A percentile compares a stretch with the other conserved stretches of the same genome.
These are phyloP conservation scores for Patella vulgata DNA, from an alignment of 1,140 invertebrate species.

Conservation along the genomic window DNA sequence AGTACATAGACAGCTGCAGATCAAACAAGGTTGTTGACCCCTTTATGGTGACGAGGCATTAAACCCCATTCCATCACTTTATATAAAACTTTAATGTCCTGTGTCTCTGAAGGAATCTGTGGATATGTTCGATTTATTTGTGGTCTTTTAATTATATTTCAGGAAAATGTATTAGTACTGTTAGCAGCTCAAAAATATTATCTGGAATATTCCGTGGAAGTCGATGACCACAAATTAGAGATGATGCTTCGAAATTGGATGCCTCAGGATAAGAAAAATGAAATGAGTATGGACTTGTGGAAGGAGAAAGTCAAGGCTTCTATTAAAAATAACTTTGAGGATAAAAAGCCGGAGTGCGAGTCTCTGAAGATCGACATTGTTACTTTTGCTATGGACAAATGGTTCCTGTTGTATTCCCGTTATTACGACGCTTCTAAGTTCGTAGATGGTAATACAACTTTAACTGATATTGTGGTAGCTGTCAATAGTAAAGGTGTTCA, in stretches of 20 bases:
- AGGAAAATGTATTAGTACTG: slow-evolving; percentile 43
- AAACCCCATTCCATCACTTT: too few relatives aligned
- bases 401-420: slow-evolving; percentile 42
- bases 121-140: too few relatives aligned
- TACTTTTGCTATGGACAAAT: slow-evolving; percentile 43
- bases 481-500: slow-evolving; percentile 48
- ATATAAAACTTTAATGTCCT: too few relatives aligned
- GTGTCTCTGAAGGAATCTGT: too few relatives aligned
- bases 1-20: too few relatives aligned
- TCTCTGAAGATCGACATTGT: slow-evolving; percentile 41
- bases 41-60: too few relatives aligned
- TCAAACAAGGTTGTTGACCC: too few relatives aligned
- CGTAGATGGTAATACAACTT: slow-evolving; percentile 17
- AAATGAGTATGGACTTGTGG: too few relatives aligned
- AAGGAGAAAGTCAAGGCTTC: slow-evolving; percentile 16
- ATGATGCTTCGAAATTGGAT: slow-evolving; percentile 35
- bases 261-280: slow-evolving; percentile 20
- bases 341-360: slow-evolving; percentile 16
- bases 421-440: slow-evolving; percentile 44
- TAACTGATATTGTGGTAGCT: slow-evolving; percentile 43
- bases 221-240: slow-evolving; percentile 31
- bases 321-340: slow-evolving; percentile 36
- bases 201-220: slow-evolving; percentile 30
- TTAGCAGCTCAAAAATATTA: slow-evolving; percentile 44
- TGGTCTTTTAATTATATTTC: slow-evolving; percentile 19